phyloP scores from a whole-genome alignment of 1,140 invertebrate genomes.

The Drosophila watanabei region DNA sequence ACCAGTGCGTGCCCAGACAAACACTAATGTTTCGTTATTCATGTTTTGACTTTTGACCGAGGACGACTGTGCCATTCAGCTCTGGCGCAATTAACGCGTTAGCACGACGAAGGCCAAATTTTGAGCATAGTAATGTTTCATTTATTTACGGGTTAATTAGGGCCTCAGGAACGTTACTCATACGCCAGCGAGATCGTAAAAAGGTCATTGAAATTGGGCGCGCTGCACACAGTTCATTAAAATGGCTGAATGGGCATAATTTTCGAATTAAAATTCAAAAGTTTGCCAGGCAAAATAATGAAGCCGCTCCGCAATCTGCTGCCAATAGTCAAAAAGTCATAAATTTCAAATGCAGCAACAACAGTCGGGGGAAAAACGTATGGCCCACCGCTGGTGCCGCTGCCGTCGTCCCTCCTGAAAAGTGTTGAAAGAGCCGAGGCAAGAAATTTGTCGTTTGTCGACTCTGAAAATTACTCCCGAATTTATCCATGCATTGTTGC shows the following conservation, averaged over 20 bases:
- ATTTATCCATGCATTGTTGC: slow-evolving; percentile 76
- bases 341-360: slow-evolving; percentile 79
- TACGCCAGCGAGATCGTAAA: slow-evolving; percentile 55
- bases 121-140: slow-evolving; percentile 26
- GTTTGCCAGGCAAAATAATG: slow-evolving; percentile 77
- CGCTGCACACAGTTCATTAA: slow-evolving; percentile 55
- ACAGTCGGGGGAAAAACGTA: slow-evolving; percentile 53
- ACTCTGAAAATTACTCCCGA: slow-evolving; percentile 56
- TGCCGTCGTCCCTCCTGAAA: slow-evolving; percentile 15
- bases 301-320: slow-evolving; percentile 77
- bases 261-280: slow-evolving; percentile 84
- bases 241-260: slow-evolving; percentile 69
- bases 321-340: slow-evolving; percentile 83
- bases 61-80: background rate
- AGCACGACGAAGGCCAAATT: background rate
- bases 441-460: slow-evolving; percentile 68
- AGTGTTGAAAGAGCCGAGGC: slow-evolving; percentile 64
- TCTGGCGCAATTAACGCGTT: slow-evolving; percentile 4
- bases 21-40: slow-evolving; percentile 1
- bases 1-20: slow-evolving; percentile 16
- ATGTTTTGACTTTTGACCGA: slow-evolving; percentile 18
- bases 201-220: slow-evolving; percentile 64
- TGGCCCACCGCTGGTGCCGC: slow-evolving; percentile 21
- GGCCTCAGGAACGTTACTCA: slow-evolving; percentile 51
- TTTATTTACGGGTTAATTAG: slow-evolving; percentile 65